A percentile compares a stretch with the other conserved stretches of the same genome.
Evolutionary conservation across 2,113 vertebrate genomes (phyloP).

Genomic region (Oreotrochilus melanogaster): DNA sequence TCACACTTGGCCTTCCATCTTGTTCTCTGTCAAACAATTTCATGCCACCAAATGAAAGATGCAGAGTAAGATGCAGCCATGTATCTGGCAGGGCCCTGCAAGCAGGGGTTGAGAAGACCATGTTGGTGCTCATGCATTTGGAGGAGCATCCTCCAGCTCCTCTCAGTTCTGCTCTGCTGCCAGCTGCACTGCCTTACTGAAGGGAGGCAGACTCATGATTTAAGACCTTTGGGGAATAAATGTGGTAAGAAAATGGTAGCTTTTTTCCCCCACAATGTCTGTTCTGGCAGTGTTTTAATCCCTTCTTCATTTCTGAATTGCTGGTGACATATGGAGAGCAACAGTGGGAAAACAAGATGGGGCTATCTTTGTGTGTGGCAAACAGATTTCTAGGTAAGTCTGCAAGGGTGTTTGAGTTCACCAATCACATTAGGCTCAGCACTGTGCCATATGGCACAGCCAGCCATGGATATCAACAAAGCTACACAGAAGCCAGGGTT

Average conservation of each 20-base stretch:
- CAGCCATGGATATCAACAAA: background rate
- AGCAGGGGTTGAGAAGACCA: background rate
- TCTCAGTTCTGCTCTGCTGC: background rate
- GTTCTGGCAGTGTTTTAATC: background rate
- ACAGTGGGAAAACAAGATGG: background rate
- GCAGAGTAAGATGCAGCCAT: background rate
- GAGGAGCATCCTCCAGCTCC: background rate
- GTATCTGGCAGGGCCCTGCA: background rate
- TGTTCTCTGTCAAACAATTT: background rate
- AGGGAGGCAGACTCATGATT: background rate
- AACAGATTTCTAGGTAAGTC: background rate
- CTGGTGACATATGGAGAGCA: background rate
- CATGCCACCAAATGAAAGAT: background rate
- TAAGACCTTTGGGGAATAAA: background rate
- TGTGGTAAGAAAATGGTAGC: background rate
- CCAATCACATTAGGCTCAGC: background rate
- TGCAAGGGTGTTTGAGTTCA: background rate
- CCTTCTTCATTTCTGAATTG: background rate
- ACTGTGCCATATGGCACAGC: background rate
- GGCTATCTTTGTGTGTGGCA: background rate
- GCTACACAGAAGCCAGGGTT: background rate
- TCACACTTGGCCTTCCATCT: background rate
- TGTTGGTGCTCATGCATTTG: fast-evolving
- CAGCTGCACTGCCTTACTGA: background rate
- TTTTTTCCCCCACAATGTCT: fast-evolving